Evolutionary conservation across 2,113 vertebrate genomes (phyloP).

Genomic region (Zapornia atra): DNA sequence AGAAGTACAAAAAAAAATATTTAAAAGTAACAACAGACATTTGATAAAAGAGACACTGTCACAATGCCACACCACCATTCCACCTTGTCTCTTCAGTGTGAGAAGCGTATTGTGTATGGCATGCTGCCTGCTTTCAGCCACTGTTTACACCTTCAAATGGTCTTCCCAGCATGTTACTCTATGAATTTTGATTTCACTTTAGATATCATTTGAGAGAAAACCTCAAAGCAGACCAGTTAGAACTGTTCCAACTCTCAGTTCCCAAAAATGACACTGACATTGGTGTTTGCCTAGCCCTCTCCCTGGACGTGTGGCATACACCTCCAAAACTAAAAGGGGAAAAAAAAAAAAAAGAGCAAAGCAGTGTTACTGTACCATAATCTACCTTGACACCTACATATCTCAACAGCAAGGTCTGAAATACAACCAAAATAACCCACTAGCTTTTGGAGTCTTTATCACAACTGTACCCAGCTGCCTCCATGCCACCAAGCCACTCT

Average conservation of each 20-base stretch:
- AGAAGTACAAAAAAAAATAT: background rate
- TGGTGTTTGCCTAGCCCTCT: background rate
- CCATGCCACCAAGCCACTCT: background rate
- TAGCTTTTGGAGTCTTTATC: background rate
- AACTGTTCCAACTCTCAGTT: background rate
- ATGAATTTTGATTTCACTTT: background rate
- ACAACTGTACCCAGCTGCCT: background rate
- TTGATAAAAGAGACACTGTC: background rate
- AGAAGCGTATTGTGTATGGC: background rate
- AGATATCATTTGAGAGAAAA: background rate
- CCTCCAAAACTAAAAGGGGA: background rate
- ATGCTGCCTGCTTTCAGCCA: background rate
- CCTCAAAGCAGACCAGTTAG: background rate
- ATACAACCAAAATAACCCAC: background rate
- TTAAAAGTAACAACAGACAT: background rate
- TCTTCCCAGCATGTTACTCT: background rate
- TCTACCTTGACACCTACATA: background rate
- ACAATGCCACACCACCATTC: background rate
- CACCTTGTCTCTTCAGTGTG: background rate
- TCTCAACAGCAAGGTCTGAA: background rate
- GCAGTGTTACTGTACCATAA: background rate
- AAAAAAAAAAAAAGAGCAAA: background rate
- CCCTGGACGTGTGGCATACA: background rate
- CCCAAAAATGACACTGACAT: background rate
- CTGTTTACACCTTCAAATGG: background rate